Evolutionary conservation across 2,113 vertebrate species (phyloP), one percentile per base, ranked within the genome.

Genomic region (Heterotis niloticus): DNA sequence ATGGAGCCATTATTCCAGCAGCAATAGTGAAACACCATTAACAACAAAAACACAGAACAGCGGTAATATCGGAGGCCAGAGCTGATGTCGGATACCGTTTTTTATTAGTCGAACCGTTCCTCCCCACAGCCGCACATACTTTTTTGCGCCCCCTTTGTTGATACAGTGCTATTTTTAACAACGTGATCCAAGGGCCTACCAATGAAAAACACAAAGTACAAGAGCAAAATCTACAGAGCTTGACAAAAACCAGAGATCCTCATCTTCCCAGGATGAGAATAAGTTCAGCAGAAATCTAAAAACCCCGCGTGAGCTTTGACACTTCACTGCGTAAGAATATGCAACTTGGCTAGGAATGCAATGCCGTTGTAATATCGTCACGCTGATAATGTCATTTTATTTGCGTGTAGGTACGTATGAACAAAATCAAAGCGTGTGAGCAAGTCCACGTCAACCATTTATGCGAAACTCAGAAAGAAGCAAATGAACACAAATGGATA

Each of bases 1-100:
- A 34, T 54, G 51, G 54, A 20, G 69, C 77, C 67, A 51, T 60
- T 17, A 71, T n/a, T 62, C 76, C 65, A 59, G 56, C 66, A 70
- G 66, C 20, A 34, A 78, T n/a, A 71, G n/a, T 78, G 26, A n/a
- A 78, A 59, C 76, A 44, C 18, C 70, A n/a, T 72, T 52, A 72
- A 18, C 34, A 54, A 23, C 1, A 78, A 67, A 62, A 71, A 23
- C 67, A 78, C 11, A 23, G 56, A 62, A 62, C 66, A 78, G 14
- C 56, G n/a, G 54, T 18, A 62, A 23, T 12, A 5, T 62, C 24
- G 60, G 5, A 2, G 34, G 34, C 34, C 34, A 62, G 20, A 44
- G 74, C 34, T 23, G 18, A 20, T 54, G 29, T 34, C 51, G 5
- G 29, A 75, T 29, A 14, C 56, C 16, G 18, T 75, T 59, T 60